Evolutionary conservation across 2,888 invertebrate genomes (phyloP).

Genomic region (Glaucopsyche alexis): DNA sequence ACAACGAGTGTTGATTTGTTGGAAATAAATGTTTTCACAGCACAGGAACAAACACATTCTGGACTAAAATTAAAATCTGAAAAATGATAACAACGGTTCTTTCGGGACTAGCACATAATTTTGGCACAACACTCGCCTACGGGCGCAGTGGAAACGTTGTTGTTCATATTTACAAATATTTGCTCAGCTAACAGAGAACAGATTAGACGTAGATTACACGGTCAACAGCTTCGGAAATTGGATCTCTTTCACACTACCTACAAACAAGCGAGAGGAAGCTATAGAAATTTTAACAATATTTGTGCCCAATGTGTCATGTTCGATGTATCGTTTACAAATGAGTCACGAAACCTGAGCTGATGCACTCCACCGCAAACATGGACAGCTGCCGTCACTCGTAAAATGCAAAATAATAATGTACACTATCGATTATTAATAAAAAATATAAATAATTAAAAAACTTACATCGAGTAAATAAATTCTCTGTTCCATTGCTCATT

Average conservation of each 20-base stretch:
- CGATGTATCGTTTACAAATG: slow-evolving; percentile 75
- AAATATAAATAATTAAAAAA: slow-evolving; percentile 72
- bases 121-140: slow-evolving; percentile 73
- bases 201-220: slow-evolving; percentile 31
- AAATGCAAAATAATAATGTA: slow-evolving; percentile 77
- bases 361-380: slow-evolving; percentile 63
- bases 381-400: slow-evolving; percentile 77
- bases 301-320: slow-evolving; percentile 80
- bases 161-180: slow-evolving; percentile 61
- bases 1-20: slow-evolving; percentile 72
- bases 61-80: slow-evolving; percentile 79
- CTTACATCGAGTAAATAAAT: slow-evolving; percentile 79
- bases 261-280: slow-evolving; percentile 64
- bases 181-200: slow-evolving; percentile 55
- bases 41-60: slow-evolving; percentile 78
- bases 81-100: slow-evolving; percentile 76
- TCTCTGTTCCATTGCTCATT: slow-evolving; percentile 79
- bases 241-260: slow-evolving; percentile 51
- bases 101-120: slow-evolving; percentile 79
- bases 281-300: slow-evolving; percentile 67
- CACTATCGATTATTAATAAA: slow-evolving; percentile 74
- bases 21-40: slow-evolving; percentile 69
- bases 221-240: slow-evolving; percentile 51
- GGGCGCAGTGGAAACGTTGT: slow-evolving; percentile 72
- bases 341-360: slow-evolving; percentile 72